Conservation (phyloP, 2,888 invertebrate species). For the Eupithecia dodoneata region DNA sequence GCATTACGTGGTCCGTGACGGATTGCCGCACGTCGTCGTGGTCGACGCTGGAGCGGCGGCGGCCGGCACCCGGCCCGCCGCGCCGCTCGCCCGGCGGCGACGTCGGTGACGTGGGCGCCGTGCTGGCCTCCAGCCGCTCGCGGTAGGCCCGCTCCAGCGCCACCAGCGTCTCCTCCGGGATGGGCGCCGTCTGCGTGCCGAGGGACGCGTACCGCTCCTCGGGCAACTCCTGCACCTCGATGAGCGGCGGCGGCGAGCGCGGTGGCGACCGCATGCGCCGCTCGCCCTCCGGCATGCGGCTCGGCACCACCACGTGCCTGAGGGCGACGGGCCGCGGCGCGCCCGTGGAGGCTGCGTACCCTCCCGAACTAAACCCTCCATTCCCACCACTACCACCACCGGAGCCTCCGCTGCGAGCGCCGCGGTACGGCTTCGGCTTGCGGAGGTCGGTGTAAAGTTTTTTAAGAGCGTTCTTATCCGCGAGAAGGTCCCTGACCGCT, state of each 20-base stretch:
- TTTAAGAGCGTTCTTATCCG: slow-evolving; percentile 89
- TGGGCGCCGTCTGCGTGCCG: slow-evolving; percentile 86
- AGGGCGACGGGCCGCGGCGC: slow-evolving; percentile 3
- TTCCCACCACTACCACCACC: slow-evolving; percentile 42
- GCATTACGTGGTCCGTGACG: slow-evolving; percentile 93
- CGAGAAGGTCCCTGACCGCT: slow-evolving; percentile 89
- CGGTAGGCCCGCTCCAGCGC: slow-evolving; percentile 78
- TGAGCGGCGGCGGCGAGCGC: slow-evolving; percentile 86
- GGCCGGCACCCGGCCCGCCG: slow-evolving; percentile 49
- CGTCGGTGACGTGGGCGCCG: slow-evolving; percentile 62
- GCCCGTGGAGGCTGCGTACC: slow-evolving; percentile 42
- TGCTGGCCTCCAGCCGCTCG: slow-evolving; percentile 73
- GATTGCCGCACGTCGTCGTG: slow-evolving; percentile 94
- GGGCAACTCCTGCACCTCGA: slow-evolving; percentile 86
- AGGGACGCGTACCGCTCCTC: slow-evolving; percentile 77
- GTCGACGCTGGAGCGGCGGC: slow-evolving; percentile 91
- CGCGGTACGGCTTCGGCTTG: slow-evolving; percentile 84
- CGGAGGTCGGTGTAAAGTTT: slow-evolving; percentile 89
- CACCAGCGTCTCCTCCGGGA: slow-evolving; percentile 82
- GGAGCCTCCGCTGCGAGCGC: slow-evolving; percentile 68
- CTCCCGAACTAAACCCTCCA: slow-evolving; percentile 66
- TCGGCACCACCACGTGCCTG: slow-evolving; percentile 51
- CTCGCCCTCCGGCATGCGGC: slow-evolving; percentile 61
- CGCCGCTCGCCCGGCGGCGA: slow-evolving; percentile 69
- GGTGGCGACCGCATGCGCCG: slow-evolving; percentile 63